Evolutionary conservation across 2,888 invertebrate genomes (phyloP).

Genomic region (Apotomis turbidana): DNA sequence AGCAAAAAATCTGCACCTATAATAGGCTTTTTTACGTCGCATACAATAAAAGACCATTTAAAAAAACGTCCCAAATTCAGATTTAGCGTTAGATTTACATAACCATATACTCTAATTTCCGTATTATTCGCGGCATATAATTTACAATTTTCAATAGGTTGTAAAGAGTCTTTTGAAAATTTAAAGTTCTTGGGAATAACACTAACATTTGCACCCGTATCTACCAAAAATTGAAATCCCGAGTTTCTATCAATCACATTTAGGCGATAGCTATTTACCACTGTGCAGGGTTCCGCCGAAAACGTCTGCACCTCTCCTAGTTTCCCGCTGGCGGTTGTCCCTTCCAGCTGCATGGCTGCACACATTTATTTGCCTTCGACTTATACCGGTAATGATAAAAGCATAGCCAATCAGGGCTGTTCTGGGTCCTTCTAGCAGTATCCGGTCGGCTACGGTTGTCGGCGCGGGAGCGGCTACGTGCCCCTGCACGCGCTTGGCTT

Average conservation of each 20-base stretch:
- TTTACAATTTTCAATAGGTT: constrained; percentile 20
- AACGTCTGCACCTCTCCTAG: constrained; percentile 31
- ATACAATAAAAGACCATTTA: constrained; percentile 40
- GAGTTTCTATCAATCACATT: constrained; percentile 38
- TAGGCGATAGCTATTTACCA: constrained; percentile 30
- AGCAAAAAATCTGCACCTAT: constrained; percentile 43
- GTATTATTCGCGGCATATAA: constrained; percentile 44
- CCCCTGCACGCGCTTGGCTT: no score
- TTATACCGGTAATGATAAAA: constrained; percentile 41
- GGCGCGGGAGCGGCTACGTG: background rate
- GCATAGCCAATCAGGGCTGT: constrained; percentile 41
- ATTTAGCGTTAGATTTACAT: constrained; percentile 30
- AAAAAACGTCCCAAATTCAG: constrained; percentile 34
- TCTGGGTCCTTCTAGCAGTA: background rate
- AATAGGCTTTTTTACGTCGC: constrained; percentile 39
- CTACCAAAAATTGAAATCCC: constrained; percentile 37
- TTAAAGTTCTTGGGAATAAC: background rate
- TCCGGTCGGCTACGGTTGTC: background rate
- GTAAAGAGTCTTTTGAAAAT: background rate
- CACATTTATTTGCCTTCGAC: constrained; percentile 34
- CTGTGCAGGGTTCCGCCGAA: constrained; percentile 33
- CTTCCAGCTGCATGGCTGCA: constrained; percentile 42
- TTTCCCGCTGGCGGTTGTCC: constrained; percentile 34
- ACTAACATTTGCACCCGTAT: no score
- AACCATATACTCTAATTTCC: constrained; percentile 42